These are phyloP conservation scores for Percina caprodes DNA, from an alignment of 2,113 vertebrate species.

Conservation along the genomic window DNA sequence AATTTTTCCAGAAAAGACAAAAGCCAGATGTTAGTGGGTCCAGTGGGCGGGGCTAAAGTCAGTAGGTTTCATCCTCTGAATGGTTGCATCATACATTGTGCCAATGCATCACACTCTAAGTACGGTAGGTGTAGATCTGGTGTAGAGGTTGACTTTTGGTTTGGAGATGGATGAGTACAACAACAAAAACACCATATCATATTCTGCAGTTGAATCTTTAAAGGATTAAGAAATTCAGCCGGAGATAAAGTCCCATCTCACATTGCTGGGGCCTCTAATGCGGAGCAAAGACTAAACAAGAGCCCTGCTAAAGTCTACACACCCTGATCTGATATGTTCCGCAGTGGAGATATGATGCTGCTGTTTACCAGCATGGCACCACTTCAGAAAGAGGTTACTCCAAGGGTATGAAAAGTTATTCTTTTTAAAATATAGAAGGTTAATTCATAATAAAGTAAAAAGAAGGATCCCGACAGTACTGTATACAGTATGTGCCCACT, in stretches of 20 bases:
- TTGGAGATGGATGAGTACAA: conserved; percentile 6
- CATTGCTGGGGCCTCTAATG: conserved; percentile 62
- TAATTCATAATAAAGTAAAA: not conserved
- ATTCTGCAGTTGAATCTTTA: conserved; percentile 10
- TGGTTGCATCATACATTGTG: not conserved
- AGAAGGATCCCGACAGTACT: not conserved
- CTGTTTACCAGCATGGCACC: not conserved
- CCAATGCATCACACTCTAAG: not conserved
- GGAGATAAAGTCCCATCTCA: conserved; percentile 62
- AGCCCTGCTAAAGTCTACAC: conserved; percentile 28
- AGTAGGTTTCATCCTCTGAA: not conserved
- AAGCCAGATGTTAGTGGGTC: too few species aligned
- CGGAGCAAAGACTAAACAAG: conserved; percentile 68
- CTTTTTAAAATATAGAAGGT: not conserved
- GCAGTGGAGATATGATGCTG: conserved; percentile 34
- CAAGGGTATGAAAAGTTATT: not conserved
- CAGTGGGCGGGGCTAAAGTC: too few species aligned
- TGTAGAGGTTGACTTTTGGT: not conserved
- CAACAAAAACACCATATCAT: conserved; percentile 34
- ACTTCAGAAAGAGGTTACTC: not conserved
- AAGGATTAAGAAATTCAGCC: conserved; percentile 52
- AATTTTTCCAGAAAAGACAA: too few species aligned
- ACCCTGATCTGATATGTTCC: conserved; percentile 40
- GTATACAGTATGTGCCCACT: too few species aligned
- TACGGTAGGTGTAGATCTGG: not conserved